Base-by-base conservation (phyloP, 2,113 vertebrate species). In the Formicarius rufipectus region DNA sequence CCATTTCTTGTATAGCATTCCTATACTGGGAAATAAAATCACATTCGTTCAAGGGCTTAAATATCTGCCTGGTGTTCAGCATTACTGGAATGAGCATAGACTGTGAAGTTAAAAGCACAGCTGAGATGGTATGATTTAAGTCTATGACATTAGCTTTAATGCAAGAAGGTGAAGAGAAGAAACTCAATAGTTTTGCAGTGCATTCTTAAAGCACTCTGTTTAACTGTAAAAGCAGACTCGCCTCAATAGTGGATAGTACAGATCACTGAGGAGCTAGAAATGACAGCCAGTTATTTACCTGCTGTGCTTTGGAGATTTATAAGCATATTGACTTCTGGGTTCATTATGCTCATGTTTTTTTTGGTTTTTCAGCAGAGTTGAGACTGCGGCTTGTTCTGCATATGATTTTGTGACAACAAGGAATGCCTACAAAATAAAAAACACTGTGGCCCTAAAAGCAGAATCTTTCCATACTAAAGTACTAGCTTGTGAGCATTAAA, bases 51-150 rank as follows among this genome's bases (percentile, higher is more conserved):
- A 45, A 58, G 39, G 44, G 23, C 13, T 78, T 56, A 73, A 85
- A 66, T 63, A 22, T 35, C 39, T 75, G 18, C 24, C 55, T 3
- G 3, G 6, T 79, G 52, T 79, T 79, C 10, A 18, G 33, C 9
- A 6, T 71, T 71, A 12, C 53, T 49, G n/a, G 67, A 52, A 16
- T 58, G n/a, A n/a, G 3, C 42, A 28, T 9, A 23, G 66, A 12
- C 45, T 39, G 15, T 39, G 33, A 58, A 33, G 50, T 79, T 80
- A 58, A 77, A 58, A 0, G 0, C 2, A 0, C 19, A 52, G 27
- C 31, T 71, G 66, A 52, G 52, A 8, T 39, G 19, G 5, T 58
- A 2, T 68, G 71, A 64, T 45, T 87, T 33, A 59, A 49, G 37
- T 11, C 42, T 5, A 1, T 62, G 72, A 23, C 6, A 4, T 37